These are phyloP conservation scores for Diarsia brunnea DNA, from an alignment of 2,888 invertebrate species.

Conservation along the genomic window DNA sequence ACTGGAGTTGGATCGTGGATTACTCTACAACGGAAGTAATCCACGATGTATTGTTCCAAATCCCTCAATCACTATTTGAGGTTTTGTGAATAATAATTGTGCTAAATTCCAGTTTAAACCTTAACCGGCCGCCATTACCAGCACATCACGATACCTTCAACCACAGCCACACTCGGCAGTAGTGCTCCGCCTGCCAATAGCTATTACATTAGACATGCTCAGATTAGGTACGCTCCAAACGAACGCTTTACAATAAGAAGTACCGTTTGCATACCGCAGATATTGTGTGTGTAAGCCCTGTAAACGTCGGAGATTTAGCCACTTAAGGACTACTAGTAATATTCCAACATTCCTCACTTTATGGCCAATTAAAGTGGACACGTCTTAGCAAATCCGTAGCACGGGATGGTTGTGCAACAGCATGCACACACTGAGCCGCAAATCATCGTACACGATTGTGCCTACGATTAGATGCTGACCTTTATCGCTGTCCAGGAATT, in stretches of 20 bases:
- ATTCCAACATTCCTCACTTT: slow-evolving; percentile 53
- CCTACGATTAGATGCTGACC: slow-evolving; percentile 62
- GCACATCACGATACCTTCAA: slow-evolving; percentile 46
- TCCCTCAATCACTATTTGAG: slow-evolving; percentile 31
- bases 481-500: slow-evolving; percentile 73
- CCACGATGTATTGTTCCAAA: slow-evolving; percentile 40
- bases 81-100: slow-evolving; percentile 44
- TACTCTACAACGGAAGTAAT: slow-evolving; percentile 23
- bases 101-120: slow-evolving; percentile 39
- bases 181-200: slow-evolving; percentile 32
- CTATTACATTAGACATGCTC: slow-evolving; percentile 63
- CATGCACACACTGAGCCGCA: slow-evolving; percentile 42
- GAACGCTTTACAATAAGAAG: slow-evolving; percentile 46
- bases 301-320: slow-evolving; percentile 39
- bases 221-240: slow-evolving; percentile 59
- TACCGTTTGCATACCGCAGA: slow-evolving; percentile 53
- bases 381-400: slow-evolving; percentile 45
- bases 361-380: slow-evolving; percentile 56
- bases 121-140: slow-evolving; percentile 31
- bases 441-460: slow-evolving; percentile 54
- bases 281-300: slow-evolving; percentile 23
- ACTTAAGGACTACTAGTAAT: slow-evolving; percentile 39
- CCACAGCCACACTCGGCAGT: slow-evolving; percentile 35
- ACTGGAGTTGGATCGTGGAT: slow-evolving; percentile 28
- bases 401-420: slow-evolving; percentile 52